Conservation (phyloP, 2,888 invertebrate species). For the Platynereis dumerilii region DNA sequence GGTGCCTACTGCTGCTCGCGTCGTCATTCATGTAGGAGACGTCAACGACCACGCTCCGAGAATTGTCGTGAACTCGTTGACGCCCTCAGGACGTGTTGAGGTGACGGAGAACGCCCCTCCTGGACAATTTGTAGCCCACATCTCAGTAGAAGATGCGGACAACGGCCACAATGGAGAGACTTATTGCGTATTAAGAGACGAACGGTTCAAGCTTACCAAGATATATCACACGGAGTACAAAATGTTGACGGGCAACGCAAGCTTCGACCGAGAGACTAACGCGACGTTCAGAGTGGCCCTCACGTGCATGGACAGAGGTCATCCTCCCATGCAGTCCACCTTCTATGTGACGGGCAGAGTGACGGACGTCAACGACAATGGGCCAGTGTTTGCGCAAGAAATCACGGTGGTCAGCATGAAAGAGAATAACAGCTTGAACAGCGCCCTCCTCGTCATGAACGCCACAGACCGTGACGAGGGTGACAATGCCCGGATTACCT, state of each 20-base stretch:
- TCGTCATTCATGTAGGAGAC: slow-evolving; percentile 19
- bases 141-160: slow-evolving; percentile 20
- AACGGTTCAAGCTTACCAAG: slow-evolving; percentile 2
- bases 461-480: slow-evolving; percentile 20
- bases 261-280: slow-evolving; percentile 23
- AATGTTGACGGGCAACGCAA: slow-evolving; percentile 2
- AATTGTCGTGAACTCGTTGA: slow-evolving; percentile 17
- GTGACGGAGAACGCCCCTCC: slow-evolving; percentile 13
- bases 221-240: slow-evolving; percentile 17
- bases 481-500: slow-evolving; percentile 15
- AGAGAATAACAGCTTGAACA: slow-evolving; percentile 20
- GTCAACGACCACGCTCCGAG: slow-evolving; percentile 21
- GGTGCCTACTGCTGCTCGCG: slow-evolving; percentile 14
- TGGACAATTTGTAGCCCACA: slow-evolving; percentile 21
- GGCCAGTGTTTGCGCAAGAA: slow-evolving; percentile 12
- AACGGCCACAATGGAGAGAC: slow-evolving; percentile 14
- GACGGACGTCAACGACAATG: slow-evolving; percentile 16
- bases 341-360: slow-evolving; percentile 11
- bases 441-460: slow-evolving; percentile 2
- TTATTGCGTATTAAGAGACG: slow-evolving; percentile 14
- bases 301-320: slow-evolving; percentile 17
- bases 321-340: slow-evolving; percentile 19
- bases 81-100: slow-evolving; percentile 15
- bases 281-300: slow-evolving; percentile 11
- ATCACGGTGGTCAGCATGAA: slow-evolving; percentile 11